Base-by-base conservation (phyloP, 2,113 vertebrate species). In the Mohoua ochrocephala region DNA sequence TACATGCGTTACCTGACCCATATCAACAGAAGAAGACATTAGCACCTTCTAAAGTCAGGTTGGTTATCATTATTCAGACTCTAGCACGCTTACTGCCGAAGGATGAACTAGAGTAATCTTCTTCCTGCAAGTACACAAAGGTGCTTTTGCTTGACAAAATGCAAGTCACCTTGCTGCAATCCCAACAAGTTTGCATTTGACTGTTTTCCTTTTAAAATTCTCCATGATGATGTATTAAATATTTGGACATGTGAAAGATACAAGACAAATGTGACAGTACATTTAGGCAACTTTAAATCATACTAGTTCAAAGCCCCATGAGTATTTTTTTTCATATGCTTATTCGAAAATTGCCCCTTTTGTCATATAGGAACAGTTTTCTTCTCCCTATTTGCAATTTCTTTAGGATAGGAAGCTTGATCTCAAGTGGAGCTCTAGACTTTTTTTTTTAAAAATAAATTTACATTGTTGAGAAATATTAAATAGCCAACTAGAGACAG, bases 301-400 rank as follows among this genome's bases (percentile, higher is more conserved):
- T 0, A 1, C 39, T 42, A 31, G 2, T 57, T 75, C 54, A 84
- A 82, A 79, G 28, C 2, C 30, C 4, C 1, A 5, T 56, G 10
- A 54, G 23, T 68, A 27, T 27, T 47, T 47, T 64, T 84, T 81
- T 75, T 39, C 4, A 27, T 64, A 23, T 30, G 4, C 4, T 59
- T 52, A 11, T 57, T 64, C 84, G 11, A 87, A 88, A 95, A 54
- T 67, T 5, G 0, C 11, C 20, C 8, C 13, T 80, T 89, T 65
- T 56, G 31, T 69, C 56, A 8, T 15, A 52, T 2, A 42, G 19
- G 11, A 77, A 31, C 47, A 64, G 23, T 7, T 41, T 35, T 89
- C 8, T 91, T 88, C 12, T 91, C 12, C 21, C 4, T 49, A 7
- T 63, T 79, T 82, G n/a, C 14, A 64, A 10, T 35, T 91, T 57